Percentiles rank a stretch among this genome's conserved stretches.
phyloP scores from a whole-genome alignment of 2,113 vertebrate genomes.

The Ciconia boyciana region DNA sequence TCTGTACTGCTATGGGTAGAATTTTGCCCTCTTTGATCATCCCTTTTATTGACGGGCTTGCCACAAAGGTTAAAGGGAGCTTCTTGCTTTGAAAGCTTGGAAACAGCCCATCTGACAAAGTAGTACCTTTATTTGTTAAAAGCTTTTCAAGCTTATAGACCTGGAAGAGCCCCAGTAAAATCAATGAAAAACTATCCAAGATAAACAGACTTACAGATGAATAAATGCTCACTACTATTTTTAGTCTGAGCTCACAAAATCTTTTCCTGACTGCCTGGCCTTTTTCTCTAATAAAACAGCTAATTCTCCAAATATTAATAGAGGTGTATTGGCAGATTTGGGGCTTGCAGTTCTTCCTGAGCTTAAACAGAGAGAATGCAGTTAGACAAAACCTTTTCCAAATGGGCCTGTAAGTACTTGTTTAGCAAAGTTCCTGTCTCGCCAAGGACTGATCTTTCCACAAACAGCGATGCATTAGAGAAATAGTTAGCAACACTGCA shows the following conservation, averaged over 20 bases:
- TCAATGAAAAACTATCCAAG: slow-evolving; percentile 47
- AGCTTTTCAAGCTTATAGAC: slow-evolving; percentile 16
- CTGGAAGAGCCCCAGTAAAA: slow-evolving; percentile 46
- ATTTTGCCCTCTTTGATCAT: slow-evolving; percentile 8
- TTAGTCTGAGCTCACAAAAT: slow-evolving; percentile 56
- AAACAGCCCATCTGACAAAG: slow-evolving; percentile 22
- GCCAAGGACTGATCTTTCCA: neutral
- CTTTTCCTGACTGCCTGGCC: slow-evolving; percentile 13
- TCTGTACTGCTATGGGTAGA: neutral
- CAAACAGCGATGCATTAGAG: neutral
- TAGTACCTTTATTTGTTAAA: slow-evolving; percentile 33
- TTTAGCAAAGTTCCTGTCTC: neutral
- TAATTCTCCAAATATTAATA: slow-evolving; percentile 58
- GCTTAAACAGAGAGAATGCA: neutral
- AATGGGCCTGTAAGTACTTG: neutral
- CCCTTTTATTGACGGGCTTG: slow-evolving; percentile 1
- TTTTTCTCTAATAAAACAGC: slow-evolving; percentile 54
- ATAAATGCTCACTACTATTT: slow-evolving; percentile 59
- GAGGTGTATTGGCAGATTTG: neutral
- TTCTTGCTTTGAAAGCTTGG: slow-evolving; percentile 30
- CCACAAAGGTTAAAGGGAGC: slow-evolving; percentile 11
- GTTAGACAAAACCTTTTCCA: slow-evolving; percentile 5
- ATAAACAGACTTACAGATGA: slow-evolving; percentile 46
- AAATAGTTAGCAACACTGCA: neutral
- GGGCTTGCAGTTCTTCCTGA: neutral